Evolutionary conservation across 1,140 invertebrate species (phyloP), one percentile per base, ranked within the genome.

Genomic region (Lasioglossum albipes): DNA sequence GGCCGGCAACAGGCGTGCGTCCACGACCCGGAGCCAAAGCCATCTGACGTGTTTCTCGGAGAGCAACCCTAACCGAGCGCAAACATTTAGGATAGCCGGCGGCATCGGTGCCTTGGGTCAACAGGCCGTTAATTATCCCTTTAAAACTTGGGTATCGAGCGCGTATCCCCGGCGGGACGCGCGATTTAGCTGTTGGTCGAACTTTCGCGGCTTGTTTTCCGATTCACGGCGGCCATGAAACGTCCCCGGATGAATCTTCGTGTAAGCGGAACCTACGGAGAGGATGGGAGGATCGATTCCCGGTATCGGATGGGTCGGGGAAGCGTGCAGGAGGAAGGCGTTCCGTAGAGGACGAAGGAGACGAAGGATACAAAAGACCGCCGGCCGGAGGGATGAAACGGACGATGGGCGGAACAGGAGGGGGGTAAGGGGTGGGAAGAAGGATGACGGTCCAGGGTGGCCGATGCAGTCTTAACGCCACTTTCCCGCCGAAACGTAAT

Each of bases 401-500:
- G 16, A 54, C 52, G 52, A 54, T 54, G 2, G 18, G 52, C 0
- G 2, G 52, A 16, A 54, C 2, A 54, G 16, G 52, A 2, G 13
- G 52, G 6, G 16, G 52, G 1, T 7, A 49, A 31, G 54, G 20
- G 27, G 31, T 6, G 16, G 22, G 31, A 31, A 71, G 64, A 71
- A 16, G 52, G 36, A 67, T 59, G 64, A 57, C 2, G 10, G 4
- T 62, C 54, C 59, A 70, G 22, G 64, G 70, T 66, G 67, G 67
- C 36, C 52, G 36, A 61, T 70, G 74, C 72, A 79, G 59, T 77
- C 75, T 89, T 83, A 84, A 88, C 79, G 83, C 78, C 73, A 85
- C 83, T 89, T 90, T 88, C 68, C 86, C 86, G 87, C 87, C 89
- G 79, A 87, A 93, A 92, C 87, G 91, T 91, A 92, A 93, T 93